Evolutionary conservation across 2,888 invertebrate species (phyloP).

Genomic region (Volucella inflata): DNA sequence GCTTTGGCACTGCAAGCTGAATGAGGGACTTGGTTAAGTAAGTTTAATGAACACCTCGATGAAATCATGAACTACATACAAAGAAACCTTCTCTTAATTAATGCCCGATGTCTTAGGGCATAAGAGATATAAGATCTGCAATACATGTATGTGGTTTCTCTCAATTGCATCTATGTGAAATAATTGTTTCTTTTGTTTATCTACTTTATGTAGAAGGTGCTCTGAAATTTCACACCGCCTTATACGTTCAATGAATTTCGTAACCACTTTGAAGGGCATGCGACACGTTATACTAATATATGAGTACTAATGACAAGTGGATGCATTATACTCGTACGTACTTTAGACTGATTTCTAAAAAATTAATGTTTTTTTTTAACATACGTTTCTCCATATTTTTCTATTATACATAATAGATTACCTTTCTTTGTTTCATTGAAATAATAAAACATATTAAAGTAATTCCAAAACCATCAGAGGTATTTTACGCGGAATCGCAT

Average conservation of each 20-base stretch:
- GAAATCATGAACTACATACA: slow-evolving; percentile 71
- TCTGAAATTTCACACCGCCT: slow-evolving; percentile 56
- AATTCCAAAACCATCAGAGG: too few relatives aligned
- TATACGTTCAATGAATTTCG: slow-evolving; percentile 23
- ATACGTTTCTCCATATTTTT: too few relatives aligned
- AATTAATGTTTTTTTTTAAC: too few relatives aligned
- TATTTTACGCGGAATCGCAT: too few relatives aligned
- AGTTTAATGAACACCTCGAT: slow-evolving; percentile 58
- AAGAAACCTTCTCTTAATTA: slow-evolving; percentile 30
- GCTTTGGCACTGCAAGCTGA: slow-evolving; percentile 9
- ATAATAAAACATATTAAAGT: too few relatives aligned
- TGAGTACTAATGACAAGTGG: too few relatives aligned
- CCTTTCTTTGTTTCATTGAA: too few relatives aligned
- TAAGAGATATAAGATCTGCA: slow-evolving; percentile 13
- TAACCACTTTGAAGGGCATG: slow-evolving; percentile 28
- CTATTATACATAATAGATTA: too few relatives aligned
- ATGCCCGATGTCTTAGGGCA: neutral
- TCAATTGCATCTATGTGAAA: slow-evolving; percentile 58
- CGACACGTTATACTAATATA: neutral
- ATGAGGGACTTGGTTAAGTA: slow-evolving; percentile 20
- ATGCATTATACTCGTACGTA: too few relatives aligned
- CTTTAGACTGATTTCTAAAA: too few relatives aligned
- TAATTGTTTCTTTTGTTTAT: slow-evolving; percentile 56
- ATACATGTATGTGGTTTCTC: slow-evolving; percentile 50
- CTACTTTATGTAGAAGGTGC: slow-evolving; percentile 4